Evolutionary conservation across 2,113 vertebrate genomes (phyloP).

Genomic region (Larimichthys polyactis): DNA sequence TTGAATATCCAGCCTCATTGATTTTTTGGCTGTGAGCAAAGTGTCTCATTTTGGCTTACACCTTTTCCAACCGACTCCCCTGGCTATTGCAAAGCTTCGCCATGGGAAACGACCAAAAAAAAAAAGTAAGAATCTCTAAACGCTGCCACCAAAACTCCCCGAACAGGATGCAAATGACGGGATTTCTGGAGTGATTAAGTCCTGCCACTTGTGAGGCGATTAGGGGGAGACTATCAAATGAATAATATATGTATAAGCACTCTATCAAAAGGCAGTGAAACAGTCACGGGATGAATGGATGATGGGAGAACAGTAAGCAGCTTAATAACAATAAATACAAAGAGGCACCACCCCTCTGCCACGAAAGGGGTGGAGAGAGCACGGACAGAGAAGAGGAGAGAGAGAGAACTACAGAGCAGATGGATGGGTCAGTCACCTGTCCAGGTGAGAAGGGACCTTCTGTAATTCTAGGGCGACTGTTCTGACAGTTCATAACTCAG

Average conservation of each 20-base stretch:
- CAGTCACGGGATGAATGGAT: slow-evolving; percentile 36
- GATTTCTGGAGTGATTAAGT: slow-evolving; percentile 76
- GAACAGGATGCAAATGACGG: slow-evolving; percentile 56
- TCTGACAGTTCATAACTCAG: slow-evolving; percentile 59
- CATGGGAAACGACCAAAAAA: neutral
- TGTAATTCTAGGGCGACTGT: slow-evolving; percentile 39
- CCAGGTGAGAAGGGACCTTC: slow-evolving; percentile 25
- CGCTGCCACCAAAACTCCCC: slow-evolving; percentile 24
- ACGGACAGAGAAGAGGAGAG: neutral
- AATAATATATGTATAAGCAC: slow-evolving; percentile 72
- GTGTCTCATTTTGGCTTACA: slow-evolving; percentile 10
- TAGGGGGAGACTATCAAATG: slow-evolving; percentile 77
- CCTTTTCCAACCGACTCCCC: slow-evolving; percentile 32
- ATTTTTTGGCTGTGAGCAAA: slow-evolving; percentile 64
- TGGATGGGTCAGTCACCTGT: slow-evolving; percentile 53
- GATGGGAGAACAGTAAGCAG: slow-evolving; percentile 54
- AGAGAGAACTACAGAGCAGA: slow-evolving; percentile 17
- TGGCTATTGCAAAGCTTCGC: slow-evolving; percentile 11
- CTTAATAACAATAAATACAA: slow-evolving; percentile 67
- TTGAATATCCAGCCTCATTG: slow-evolving; percentile 76
- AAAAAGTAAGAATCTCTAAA: slow-evolving; percentile 19
- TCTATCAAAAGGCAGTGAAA: slow-evolving; percentile 58
- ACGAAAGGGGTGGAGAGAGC: neutral
- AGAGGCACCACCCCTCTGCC: neutral
- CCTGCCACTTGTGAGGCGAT: slow-evolving; percentile 73